Percentiles rank a stretch among this genome's conserved stretches.
phyloP scores from a whole-genome alignment of 2,888 invertebrate species.

The Amphipoea oculea region DNA sequence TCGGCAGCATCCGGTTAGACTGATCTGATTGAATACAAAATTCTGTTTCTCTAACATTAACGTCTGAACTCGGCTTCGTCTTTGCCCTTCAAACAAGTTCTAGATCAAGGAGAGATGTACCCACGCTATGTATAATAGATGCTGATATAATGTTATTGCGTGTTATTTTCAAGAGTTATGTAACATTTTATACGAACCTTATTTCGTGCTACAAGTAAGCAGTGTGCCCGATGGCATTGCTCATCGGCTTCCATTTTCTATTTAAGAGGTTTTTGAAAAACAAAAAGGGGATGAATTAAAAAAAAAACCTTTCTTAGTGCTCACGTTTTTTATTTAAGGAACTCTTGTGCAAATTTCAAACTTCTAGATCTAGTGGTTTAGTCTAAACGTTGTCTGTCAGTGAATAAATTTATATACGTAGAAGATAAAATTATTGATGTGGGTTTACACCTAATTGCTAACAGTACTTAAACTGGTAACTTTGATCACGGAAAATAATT shows the following conservation, averaged over 20 bases:
- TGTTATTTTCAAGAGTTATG: constrained; percentile 2
- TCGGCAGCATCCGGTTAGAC: not conserved
- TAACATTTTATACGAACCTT: not conserved
- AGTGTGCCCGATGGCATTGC: not conserved
- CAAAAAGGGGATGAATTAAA: no score
- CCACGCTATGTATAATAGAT: constrained; percentile 24
- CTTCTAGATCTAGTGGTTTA: not conserved
- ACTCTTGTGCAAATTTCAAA: not conserved
- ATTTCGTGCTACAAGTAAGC: not conserved
- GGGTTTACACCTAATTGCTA: no score
- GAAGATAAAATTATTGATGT: no score
- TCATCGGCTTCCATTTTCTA: not conserved
- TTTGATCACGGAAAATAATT: not conserved
- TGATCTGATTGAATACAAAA: not conserved
- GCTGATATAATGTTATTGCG: not conserved
- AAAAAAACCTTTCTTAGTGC: not conserved
- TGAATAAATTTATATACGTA: no score
- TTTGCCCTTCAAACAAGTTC: constrained; percentile 48
- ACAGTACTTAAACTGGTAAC: no score
- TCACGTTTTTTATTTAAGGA: not conserved
- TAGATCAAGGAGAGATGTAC: constrained; percentile 25
- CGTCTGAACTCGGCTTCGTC: constrained; percentile 25
- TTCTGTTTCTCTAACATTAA: constrained; percentile 26
- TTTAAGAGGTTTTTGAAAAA: not conserved
- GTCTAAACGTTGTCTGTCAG: no score